Base-by-base conservation (phyloP, 2,113 vertebrate species). In the Tachysurus vachellii region DNA sequence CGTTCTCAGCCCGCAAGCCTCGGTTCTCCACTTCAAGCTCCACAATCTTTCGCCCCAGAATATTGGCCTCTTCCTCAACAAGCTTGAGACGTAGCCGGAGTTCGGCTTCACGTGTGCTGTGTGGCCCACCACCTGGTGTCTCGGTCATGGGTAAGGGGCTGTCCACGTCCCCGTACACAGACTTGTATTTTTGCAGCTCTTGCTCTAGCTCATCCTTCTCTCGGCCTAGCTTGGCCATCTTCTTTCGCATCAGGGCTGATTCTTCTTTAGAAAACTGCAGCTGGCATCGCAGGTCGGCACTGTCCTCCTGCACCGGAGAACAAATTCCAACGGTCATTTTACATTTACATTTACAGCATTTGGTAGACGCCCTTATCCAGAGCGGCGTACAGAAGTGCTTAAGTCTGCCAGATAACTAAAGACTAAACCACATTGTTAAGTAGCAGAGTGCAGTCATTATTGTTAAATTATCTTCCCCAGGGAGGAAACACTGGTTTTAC, bases 191-290 rank as follows among this genome's bases (percentile, higher is more conserved):
- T 89, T 99, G 97, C 68, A 99, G 94, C 92, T 99, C 98, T 90
- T 98, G 98, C 85, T 99, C 98, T 90, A 98, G 92, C 47, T 97
- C 97, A 0, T 99, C 98, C 89, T 98, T 99, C 92, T 99, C 98
- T 26, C 94, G 95, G 26, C 97, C 97, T 23, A 99, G 94, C 88
- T 96, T 98, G 59, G 98, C 98, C 98, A 99, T 99, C 94, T 99
- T 99, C 91, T 98, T 99, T 42, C 97, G 96, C 98, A 99, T 99
- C 88, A 99, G 94, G 0, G 94, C 89, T 19, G 97, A 97, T 93
- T 99, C 98, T 89, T 99, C 98, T 93, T 99, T 99, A 91, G 97
- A 94, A 92, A 99, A 99, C 94, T 99, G 98, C 82, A 99, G 97
- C 94, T 99, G 98, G 92, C 98, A 99, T 86, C 96, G 96, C 94